phyloP scores from a whole-genome alignment of 2,888 invertebrate species.

The Scelioninae gen. 1 region DNA sequence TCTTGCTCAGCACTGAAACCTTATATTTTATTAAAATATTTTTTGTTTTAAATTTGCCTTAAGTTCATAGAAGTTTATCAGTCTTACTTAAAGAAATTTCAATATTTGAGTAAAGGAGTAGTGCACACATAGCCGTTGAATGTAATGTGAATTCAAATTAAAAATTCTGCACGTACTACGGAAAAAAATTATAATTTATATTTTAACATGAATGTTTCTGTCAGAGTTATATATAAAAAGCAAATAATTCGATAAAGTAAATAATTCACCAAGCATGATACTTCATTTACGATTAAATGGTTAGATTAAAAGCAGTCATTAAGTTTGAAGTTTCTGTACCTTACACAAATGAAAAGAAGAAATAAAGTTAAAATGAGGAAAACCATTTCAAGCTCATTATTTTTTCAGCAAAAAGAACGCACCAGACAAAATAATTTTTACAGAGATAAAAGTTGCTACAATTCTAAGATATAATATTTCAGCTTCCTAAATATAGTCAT shows the following conservation, averaged over 20 bases:
- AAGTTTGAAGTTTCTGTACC: constrained; percentile 16
- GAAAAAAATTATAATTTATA: not conserved
- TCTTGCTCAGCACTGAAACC: not conserved
- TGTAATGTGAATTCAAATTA: constrained; percentile 24
- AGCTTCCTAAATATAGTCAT: not conserved
- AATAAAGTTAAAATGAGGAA: constrained; percentile 25
- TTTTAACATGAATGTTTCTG: not conserved
- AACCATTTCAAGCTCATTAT: constrained; percentile 13
- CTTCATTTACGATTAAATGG: constrained; percentile 2
- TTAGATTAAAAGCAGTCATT: constrained; percentile 17
- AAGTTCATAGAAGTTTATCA: constrained; percentile 23
- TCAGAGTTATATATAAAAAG: constrained; percentile 1
- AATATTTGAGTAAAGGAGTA: constrained; percentile 22
- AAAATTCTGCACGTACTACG: constrained; percentile 21
- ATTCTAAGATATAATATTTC: not conserved
- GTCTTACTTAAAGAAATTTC: constrained; percentile 40
- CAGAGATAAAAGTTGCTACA: constrained; percentile 2
- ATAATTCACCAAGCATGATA: constrained; percentile 4
- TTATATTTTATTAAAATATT: constrained; percentile 9
- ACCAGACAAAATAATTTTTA: not conserved
- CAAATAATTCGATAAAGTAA: not conserved
- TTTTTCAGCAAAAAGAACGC: constrained; percentile 11
- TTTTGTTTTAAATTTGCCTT: constrained; percentile 21
- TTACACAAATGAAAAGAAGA: constrained; percentile 25
- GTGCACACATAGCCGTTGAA: constrained; percentile 10